Evolutionary conservation across 2,113 vertebrate genomes (phyloP).

Genomic region (Campylomormyrus tamandua): DNA sequence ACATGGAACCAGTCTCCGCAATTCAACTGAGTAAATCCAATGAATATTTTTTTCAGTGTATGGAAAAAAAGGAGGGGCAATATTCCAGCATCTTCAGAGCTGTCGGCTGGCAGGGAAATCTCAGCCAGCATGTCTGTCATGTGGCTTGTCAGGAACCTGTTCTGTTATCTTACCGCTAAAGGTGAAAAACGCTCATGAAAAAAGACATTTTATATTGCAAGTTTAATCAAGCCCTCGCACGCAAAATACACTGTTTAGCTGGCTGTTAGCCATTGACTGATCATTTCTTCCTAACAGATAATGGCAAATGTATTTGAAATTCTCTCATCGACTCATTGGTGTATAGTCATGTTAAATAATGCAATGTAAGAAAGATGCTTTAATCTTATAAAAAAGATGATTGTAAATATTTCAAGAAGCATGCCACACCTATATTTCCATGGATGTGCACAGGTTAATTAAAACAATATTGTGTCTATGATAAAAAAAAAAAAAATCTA

Average conservation of each 20-base stretch:
- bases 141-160: background rate
- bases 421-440: background rate
- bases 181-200: background rate
- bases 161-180: background rate
- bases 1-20: background rate
- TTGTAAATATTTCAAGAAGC: background rate
- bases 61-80: background rate
- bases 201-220: background rate
- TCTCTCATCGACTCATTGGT: background rate
- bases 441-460: background rate
- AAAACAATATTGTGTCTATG: background rate
- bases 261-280: background rate
- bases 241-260: background rate
- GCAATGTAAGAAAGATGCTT: background rate
- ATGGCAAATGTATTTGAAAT: background rate
- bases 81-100: background rate
- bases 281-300: background rate
- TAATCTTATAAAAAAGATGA: background rate
- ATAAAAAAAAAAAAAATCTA: background rate
- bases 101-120: background rate
- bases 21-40: background rate
- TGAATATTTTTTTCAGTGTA: background rate
- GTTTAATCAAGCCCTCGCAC: background rate
- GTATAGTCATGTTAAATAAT: background rate
- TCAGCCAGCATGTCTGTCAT: background rate